Evolutionary conservation across 2,797 vertebrate genomes (phyloP).

Genomic region (Chloroceryle inda): DNA sequence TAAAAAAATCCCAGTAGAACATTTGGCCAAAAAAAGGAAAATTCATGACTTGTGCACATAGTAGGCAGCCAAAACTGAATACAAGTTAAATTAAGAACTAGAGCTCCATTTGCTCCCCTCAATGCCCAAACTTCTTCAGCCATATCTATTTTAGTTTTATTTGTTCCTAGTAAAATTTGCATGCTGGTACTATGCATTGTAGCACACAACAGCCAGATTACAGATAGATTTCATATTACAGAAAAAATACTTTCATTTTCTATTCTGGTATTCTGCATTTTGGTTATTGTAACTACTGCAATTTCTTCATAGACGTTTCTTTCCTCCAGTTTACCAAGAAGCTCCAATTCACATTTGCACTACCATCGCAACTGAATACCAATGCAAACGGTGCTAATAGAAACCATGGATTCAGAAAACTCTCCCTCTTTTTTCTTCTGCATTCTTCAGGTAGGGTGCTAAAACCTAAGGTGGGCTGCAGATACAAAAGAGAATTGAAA

Average conservation of each 20-base stretch:
- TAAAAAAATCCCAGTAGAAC: background rate
- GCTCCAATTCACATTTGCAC: background rate
- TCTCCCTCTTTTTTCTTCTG: background rate
- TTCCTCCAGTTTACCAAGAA: background rate
- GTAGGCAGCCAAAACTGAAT: background rate
- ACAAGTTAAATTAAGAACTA: background rate
- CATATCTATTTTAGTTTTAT: background rate
- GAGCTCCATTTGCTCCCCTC: background rate
- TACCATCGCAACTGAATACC: background rate
- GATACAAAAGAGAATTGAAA: conserved; percentile 12
- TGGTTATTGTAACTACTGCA: background rate
- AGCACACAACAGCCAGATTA: background rate
- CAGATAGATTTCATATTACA: background rate
- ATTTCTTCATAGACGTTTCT: background rate
- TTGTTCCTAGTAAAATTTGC: background rate
- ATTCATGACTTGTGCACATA: background rate
- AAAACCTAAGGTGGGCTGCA: background rate
- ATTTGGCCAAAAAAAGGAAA: background rate
- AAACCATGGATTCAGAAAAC: background rate
- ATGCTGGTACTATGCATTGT: background rate
- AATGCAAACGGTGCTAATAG: background rate
- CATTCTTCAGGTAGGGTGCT: background rate
- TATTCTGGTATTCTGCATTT: background rate
- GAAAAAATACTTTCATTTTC: background rate
- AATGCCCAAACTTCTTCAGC: background rate